These are phyloP conservation scores for Melanaphis sacchari DNA, from an alignment of 1,140 invertebrate genomes.

Conservation along the genomic window DNA sequence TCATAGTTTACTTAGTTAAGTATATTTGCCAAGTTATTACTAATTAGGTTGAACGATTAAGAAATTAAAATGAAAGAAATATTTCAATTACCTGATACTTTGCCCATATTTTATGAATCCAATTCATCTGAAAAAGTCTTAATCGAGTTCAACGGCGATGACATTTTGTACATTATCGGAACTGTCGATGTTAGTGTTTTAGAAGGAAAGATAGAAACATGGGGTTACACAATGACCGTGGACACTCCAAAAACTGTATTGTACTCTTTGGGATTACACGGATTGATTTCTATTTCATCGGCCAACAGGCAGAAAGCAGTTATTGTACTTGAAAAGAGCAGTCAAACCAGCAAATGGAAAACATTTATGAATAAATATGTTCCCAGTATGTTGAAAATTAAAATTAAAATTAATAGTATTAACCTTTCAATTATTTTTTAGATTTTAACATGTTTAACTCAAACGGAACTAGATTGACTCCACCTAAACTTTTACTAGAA, in stretches of 20 bases:
- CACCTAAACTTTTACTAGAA: neutral
- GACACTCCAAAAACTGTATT: neutral
- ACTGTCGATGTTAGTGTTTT: neutral
- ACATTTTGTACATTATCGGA: neutral
- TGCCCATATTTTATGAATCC: constrained; percentile 9
- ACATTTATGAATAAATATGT: constrained; percentile 29
- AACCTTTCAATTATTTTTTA: neutral
- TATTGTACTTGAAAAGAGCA: neutral
- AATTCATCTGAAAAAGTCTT: neutral
- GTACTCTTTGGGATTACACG: neutral
- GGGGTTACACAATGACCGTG: constrained; percentile 10
- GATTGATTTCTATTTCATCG: constrained; percentile 23
- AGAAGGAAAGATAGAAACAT: neutral
- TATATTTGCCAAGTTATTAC: no score
- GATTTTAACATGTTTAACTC: neutral
- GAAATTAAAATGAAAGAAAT: constrained; percentile 33
- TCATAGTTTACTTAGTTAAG: no score
- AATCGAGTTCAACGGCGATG: neutral
- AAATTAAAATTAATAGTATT: neutral
- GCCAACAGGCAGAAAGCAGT: neutral
- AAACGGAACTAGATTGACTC: neutral
- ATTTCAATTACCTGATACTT: constrained; percentile 1
- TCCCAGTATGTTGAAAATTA: neutral
- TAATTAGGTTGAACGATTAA: neutral
- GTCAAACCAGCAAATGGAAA: neutral